A percentile compares a stretch with the other conserved stretches of the same genome.
Conservation (phyloP, 1,140 invertebrate genomes). For the Drosophila ambigua region DNA sequence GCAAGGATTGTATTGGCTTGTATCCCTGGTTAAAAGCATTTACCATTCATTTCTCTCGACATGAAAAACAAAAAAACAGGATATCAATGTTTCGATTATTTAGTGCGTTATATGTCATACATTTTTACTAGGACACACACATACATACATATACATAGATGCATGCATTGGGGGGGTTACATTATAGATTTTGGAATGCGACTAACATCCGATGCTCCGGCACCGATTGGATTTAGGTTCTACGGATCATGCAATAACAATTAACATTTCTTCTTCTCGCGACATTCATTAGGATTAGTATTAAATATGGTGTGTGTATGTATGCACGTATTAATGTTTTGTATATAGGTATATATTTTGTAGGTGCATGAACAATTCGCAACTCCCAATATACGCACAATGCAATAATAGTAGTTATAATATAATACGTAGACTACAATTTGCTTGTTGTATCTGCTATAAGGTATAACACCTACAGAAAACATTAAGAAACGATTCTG, state of each 20-base stretch:
- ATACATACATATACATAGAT: conserved; percentile 39
- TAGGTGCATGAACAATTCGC: conserved; percentile 31
- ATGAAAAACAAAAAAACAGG: conserved; percentile 10
- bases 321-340: conserved; percentile 27
- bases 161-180: conserved; percentile 19
- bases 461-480: too few relatives aligned
- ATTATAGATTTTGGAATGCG: conserved; percentile 47
- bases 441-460: conserved; percentile 21
- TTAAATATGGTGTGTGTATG: conserved; percentile 23
- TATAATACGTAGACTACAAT: conserved; percentile 63
- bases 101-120: conserved; percentile 35
- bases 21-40: neutral
- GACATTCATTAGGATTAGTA: conserved; percentile 17
- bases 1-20: neutral
- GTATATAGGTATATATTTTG: neutral
- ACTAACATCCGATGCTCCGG: neutral
- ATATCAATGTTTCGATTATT: neutral
- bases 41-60: too few relatives aligned
- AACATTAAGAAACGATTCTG: too few relatives aligned
- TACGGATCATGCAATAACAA: conserved; percentile 16
- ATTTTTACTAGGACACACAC: conserved; percentile 51
- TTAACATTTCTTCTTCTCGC: conserved; percentile 30
- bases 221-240: conserved; percentile 5
- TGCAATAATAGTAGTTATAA: conserved; percentile 56
- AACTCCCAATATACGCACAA: conserved; percentile 29